Percentiles rank a stretch among this genome's conserved stretches.
Evolutionary conservation across 1,140 invertebrate genomes (phyloP).

Genomic region (Notospermus geniculatus): DNA sequence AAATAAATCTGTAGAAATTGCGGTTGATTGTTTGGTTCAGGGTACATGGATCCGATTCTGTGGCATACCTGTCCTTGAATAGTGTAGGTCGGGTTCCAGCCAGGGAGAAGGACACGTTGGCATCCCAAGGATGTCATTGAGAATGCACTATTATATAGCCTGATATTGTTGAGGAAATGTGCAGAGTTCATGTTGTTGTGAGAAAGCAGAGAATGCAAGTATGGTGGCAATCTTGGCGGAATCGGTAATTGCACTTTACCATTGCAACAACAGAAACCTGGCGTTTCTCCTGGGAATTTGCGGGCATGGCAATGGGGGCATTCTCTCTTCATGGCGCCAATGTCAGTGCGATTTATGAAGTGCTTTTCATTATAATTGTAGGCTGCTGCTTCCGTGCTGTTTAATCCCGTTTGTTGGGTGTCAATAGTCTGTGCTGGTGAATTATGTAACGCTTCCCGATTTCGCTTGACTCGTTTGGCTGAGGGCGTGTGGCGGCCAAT

Average conservation of each 20-base stretch:
- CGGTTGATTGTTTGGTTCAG: conserved; percentile 30
- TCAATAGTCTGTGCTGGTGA: no score
- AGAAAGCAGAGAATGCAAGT: not conserved
- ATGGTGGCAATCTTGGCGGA: not conserved
- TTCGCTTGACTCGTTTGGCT: no score
- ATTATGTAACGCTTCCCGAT: no score
- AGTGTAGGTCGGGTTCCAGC: conserved; percentile 51
- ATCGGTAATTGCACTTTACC: not conserved
- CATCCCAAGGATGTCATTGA: conserved; percentile 54
- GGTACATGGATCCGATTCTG: no score
- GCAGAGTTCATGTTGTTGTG: not conserved
- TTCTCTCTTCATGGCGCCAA: no score
- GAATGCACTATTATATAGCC: conserved; percentile 55
- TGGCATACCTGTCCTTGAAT: no score
- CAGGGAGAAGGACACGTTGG: conserved; percentile 33
- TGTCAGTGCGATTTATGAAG: no score
- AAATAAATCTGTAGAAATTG: conserved; percentile 55
- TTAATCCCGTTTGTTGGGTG: no score
- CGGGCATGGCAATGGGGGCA: not conserved
- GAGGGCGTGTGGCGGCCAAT: no score
- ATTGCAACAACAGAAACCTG: not conserved
- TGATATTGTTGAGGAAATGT: conserved; percentile 52
- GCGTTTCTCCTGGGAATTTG: not conserved
- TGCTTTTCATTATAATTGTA: no score
- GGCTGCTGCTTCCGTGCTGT: no score